Evolutionary conservation across 2,888 invertebrate genomes (phyloP).

Genomic region (Drosophila nigricruria): DNA sequence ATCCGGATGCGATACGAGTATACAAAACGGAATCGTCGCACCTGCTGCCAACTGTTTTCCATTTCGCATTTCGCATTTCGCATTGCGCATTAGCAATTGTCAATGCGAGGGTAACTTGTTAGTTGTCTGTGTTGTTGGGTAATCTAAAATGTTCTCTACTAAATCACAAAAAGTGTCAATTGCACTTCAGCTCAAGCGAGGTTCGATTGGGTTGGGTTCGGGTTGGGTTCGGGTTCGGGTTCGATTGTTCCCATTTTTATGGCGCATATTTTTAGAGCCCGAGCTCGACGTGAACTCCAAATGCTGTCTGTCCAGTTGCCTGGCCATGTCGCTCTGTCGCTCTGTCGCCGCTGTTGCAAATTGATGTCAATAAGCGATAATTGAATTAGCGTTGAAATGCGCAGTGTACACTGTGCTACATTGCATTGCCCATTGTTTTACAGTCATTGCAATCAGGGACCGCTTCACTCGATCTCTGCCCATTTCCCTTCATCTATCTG

Average conservation of each 20-base stretch:
- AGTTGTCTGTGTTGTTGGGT: constrained; percentile 27
- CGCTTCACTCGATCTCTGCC: constrained; percentile 10
- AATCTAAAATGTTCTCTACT: constrained; percentile 66
- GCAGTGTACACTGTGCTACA: constrained; percentile 69
- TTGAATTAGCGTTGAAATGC: constrained; percentile 78
- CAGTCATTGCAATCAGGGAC: constrained; percentile 48
- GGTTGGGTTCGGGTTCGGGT: background rate
- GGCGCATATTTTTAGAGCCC: constrained; percentile 49
- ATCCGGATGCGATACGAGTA: constrained; percentile 8
- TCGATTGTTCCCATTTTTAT: constrained; percentile 32
- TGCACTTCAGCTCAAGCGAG: constrained; percentile 58
- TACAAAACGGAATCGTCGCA: constrained; percentile 33
- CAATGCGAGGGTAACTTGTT: constrained; percentile 36
- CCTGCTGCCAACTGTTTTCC: constrained; percentile 60
- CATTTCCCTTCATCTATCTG: background rate
- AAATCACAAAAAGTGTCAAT: constrained; percentile 78
- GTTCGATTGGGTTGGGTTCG: background rate
- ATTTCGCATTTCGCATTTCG: constrained; percentile 40
- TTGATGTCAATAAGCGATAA: constrained; percentile 82
- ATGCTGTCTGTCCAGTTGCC: constrained; percentile 5
- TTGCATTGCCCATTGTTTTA: constrained; percentile 62
- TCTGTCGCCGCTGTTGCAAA: constrained; percentile 49
- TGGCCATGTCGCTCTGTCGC: constrained; percentile 11
- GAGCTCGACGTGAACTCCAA: constrained; percentile 19
- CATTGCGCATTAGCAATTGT: constrained; percentile 65